Conservation (phyloP, 2,888 invertebrate species). For the Crocallis elinguaria region DNA sequence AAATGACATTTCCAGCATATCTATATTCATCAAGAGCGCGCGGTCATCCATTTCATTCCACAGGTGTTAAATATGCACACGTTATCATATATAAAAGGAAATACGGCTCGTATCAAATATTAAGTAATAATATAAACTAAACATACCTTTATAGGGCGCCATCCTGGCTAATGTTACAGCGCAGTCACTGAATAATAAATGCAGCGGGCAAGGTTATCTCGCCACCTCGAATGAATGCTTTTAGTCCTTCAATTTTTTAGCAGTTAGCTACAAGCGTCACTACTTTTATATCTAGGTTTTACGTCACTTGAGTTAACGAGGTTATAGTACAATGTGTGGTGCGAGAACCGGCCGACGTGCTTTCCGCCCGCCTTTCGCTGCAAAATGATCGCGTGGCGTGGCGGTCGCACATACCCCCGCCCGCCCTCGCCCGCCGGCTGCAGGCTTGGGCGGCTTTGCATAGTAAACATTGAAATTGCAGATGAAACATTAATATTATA, state of each 20-base stretch:
- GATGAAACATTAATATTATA: conserved; percentile 44
- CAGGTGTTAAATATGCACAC: conserved; percentile 23
- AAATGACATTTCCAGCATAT: neutral
- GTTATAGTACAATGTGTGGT: conserved; percentile 64
- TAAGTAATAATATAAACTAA: conserved; percentile 39
- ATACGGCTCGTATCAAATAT: conserved; percentile 28
- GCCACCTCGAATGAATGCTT: conserved; percentile 27
- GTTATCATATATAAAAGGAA: conserved; percentile 11
- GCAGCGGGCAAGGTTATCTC: conserved; percentile 71
- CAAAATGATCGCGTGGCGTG: conserved; percentile 80
- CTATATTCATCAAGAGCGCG: neutral
- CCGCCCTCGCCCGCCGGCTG: conserved; percentile 53
- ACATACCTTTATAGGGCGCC: conserved; percentile 78
- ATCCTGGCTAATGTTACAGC: conserved; percentile 74
- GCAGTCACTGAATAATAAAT: conserved; percentile 81
- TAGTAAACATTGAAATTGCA: conserved; percentile 55
- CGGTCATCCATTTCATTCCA: conserved; percentile 12
- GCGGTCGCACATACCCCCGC: conserved; percentile 58
- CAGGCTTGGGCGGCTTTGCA: conserved; percentile 58
- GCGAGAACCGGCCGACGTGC: conserved; percentile 61
- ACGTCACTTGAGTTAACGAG: conserved; percentile 76
- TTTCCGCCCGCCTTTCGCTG: conserved; percentile 67
- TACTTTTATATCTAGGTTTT: conserved; percentile 58
- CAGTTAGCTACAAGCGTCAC: conserved; percentile 43
- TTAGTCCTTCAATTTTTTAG: conserved; percentile 5